Conservation (phyloP, 2,113 vertebrate species). For the Ploceus nigricollis region DNA sequence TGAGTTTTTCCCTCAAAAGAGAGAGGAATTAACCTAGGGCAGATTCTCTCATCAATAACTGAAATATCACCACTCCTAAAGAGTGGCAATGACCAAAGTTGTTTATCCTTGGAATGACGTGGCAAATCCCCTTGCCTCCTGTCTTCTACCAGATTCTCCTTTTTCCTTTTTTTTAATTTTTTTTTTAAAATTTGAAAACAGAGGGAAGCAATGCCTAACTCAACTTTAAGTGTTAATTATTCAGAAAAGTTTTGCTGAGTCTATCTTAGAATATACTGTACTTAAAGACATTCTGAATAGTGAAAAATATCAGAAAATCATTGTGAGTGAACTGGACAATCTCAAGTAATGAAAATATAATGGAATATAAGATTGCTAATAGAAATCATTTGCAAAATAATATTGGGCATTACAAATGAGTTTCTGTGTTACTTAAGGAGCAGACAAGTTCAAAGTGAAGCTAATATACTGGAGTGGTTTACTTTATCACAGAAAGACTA, state of each 20-base stretch:
- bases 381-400: background rate
- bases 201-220: background rate
- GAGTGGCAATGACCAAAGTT: background rate
- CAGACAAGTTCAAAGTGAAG: background rate
- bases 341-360: background rate
- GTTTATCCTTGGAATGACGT: background rate
- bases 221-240: background rate
- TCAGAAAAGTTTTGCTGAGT: background rate
- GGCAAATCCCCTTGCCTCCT: background rate
- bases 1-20: background rate
- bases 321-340: background rate
- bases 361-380: background rate
- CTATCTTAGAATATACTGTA: background rate
- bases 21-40: conserved; percentile 3
- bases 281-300: background rate
- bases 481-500: background rate
- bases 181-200: background rate
- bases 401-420: background rate
- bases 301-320: background rate
- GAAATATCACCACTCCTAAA: background rate
- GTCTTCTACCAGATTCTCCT: background rate
- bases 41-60: background rate
- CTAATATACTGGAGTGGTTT: background rate
- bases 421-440: background rate
- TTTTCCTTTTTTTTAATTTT: background rate